Base-by-base conservation (phyloP, 2,113 vertebrate genomes). In the Xyrauchen texanus region DNA sequence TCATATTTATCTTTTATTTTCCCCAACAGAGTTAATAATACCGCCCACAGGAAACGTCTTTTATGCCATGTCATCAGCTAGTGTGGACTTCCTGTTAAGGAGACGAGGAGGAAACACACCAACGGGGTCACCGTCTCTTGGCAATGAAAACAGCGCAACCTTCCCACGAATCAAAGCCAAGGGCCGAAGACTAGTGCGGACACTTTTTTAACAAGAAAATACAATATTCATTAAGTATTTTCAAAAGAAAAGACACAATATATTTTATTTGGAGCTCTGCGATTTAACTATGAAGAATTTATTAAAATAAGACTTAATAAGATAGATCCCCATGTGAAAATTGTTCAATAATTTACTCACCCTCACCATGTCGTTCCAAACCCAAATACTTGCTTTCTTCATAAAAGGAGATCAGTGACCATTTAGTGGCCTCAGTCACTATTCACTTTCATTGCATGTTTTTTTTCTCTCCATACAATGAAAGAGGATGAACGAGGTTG, bases 131-230 rank as follows among this genome's bases (percentile, higher is more conserved):
- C 89, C 82, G 55, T 86, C 87, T 11, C 88, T 90, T 6, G 88
- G 74, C 76, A 90, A 87, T 2, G 93, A 92, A 86, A 93, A 84
- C 66, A 91, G 93, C 13, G 93, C 95, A 45, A 96, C 96, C 11
- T 96, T 96, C 71, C 96, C 96, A 16, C 94, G 94, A 21, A 95
- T 96, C 88, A 96, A 95, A 81, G 93, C 93, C 86, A 96, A 95
- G 15, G 96, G 95, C 15, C 90, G 93, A 85, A 93, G 94, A 84
- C 92, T 96, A 46, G 94, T 94, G 80, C 81, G 91, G 83, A 92
- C 86, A 61, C 83, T 94, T 4, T 93, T 93, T 86, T 94, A 89
- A 93, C 70, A 34, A 8, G 44, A 52, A 46, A 34, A 7, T n/a
- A 34, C 52, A 34, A 47, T 34, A 46, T 78, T 62, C 10, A 15